These are phyloP conservation scores for Atherinosoma microstoma DNA, from an alignment of 2,797 vertebrate genomes.

Conservation along the genomic window DNA sequence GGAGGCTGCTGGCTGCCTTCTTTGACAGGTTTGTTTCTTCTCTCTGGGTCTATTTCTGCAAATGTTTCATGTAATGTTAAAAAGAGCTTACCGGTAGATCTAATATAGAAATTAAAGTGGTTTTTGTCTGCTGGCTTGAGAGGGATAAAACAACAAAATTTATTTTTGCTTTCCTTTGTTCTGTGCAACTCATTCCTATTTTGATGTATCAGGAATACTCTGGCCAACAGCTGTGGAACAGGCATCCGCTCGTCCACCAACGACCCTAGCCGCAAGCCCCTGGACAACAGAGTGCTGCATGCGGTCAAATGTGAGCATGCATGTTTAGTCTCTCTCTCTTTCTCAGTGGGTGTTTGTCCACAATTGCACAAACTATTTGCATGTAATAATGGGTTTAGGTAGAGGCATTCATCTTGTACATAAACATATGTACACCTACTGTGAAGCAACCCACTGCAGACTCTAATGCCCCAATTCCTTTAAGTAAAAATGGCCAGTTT, in stretches of 20 bases:
- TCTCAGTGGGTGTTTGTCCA: too few species aligned
- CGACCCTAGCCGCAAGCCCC: constrained; percentile 93
- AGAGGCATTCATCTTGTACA: neutral
- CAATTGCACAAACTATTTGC: neutral
- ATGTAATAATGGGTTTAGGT: neutral
- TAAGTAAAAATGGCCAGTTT: neutral
- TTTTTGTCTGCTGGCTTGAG: constrained; percentile 18
- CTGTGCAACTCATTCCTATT: constrained; percentile 27
- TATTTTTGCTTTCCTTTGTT: constrained; percentile 48
- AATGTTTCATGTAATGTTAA: constrained; percentile 53
- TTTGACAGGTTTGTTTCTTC: constrained; percentile 89
- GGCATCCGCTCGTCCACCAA: constrained; percentile 96
- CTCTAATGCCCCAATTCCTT: neutral
- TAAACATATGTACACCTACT: neutral
- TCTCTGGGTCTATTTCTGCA: constrained; percentile 58
- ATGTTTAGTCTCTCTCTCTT: constrained; percentile 2
- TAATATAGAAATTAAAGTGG: constrained; percentile 44
- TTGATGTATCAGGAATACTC: constrained; percentile 86
- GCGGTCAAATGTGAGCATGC: constrained; percentile 92
- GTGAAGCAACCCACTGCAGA: neutral
- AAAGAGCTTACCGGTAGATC: constrained; percentile 18
- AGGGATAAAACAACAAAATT: constrained; percentile 10
- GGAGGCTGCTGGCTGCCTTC: constrained; percentile 94
- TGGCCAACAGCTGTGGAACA: constrained; percentile 96
- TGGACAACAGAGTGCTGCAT: constrained; percentile 94